Evolutionary conservation across 2,797 vertebrate genomes (phyloP), one percentile per base, ranked within the genome.

Genomic region (Lutjanus argentimaculatus): DNA sequence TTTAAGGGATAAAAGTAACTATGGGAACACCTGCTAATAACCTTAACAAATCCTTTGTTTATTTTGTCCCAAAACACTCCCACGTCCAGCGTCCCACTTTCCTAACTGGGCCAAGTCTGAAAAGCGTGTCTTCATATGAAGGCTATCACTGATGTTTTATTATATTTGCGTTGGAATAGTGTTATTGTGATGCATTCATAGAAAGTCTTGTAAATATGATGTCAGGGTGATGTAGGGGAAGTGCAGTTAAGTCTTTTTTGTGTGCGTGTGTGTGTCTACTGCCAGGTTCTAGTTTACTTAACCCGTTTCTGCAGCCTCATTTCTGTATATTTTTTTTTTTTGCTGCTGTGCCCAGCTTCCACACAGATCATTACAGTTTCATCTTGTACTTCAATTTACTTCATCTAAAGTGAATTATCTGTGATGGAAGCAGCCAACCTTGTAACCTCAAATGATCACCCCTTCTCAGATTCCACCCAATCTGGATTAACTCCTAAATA

Each of bases 321-420:
- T 40, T 21, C 17, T 72, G n/a, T 36, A 12, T 36, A 14, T 12
- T 15, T 15, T 25, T 13, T 25, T 25, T 25, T 17, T 49, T n/a
- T 43, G n/a, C 66, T 19, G 22, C 58, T 46, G 36, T 42, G 13
- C 16, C 15, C 25, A 36, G 64, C 49, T 30, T 68, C 61, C 45
- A 36, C 52, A 22, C 16, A 43, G 5, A 73, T 72, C 74, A 81
- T 76, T 66, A 71, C 7, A 0, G 59, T 61, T 77, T 72, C 36
- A 80, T 70, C 67, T 67, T 40, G 25, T 65, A 57, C 76, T 78
- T 86, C 48, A 56, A 70, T 86, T 75, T 48, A 53, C 62, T 52
- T 49, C 57, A 76, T 73, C 46, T 71, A 25, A 71, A 62, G 36
- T 49, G 59, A 72, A 79, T 86, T 62, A 81, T 65, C 72, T 63